Base-by-base conservation (phyloP, 2,888 invertebrate genomes). In the Spicauda simplicius region DNA sequence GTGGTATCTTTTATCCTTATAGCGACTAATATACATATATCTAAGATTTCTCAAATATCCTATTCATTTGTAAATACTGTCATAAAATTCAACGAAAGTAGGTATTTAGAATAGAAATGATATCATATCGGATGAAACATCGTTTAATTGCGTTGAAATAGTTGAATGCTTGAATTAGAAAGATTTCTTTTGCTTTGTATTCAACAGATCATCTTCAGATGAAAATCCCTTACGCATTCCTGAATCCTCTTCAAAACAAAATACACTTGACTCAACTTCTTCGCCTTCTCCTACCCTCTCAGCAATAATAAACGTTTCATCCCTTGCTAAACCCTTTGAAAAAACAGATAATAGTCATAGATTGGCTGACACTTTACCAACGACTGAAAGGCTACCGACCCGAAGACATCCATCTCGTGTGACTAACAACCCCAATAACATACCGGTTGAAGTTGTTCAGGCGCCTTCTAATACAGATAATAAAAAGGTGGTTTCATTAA, bases 131-230 rank as follows among this genome's bases (percentile, higher is more conserved):
- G 48, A 54, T 33, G 7, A 50, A 18, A 50, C 10, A 50, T 18
- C 30, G 11, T 56, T 56, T 56, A 25, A 57, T 71, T 73, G 68
- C 20, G 56, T 48, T 59, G 33, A 61, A 62, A 74, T 37, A 70
- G 72, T 74, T 74, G 64, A 48, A 55, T 86, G 86, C 85, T 88
- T 87, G 76, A 87, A 86, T 88, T 90, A 92, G 93, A 90, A 86
- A 86, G 80, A 75, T 83, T 85, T 88, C 83, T 91, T 90, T 86
- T 91, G 89, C 90, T 93, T 93, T 93, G 81, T 93, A 91, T 93
- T 93, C 90, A 89, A 93, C 93, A 94, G 93, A 94, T 94, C 90
- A 87, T 88, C 93, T 81, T 88, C 91, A 84, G 91, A 91, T 88
- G 91, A 92, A 87, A 93, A 80, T 86, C 87, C 86, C 78, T 85